These are phyloP conservation scores for Heliconius cydno DNA, from an alignment of 2,888 invertebrate genomes.

Conservation along the genomic window DNA sequence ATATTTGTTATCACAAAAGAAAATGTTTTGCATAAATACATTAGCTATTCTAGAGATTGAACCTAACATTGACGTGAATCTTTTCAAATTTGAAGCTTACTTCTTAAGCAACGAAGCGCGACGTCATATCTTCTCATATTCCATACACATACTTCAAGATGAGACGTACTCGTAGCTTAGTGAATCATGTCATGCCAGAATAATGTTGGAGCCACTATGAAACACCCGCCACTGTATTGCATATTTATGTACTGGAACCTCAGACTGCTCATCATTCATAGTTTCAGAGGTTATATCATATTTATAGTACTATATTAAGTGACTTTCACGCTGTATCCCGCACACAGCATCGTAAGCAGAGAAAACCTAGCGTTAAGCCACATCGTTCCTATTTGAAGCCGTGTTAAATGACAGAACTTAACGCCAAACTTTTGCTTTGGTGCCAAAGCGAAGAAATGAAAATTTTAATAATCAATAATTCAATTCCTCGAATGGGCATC, in stretches of 20 bases:
- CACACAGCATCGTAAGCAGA: too few relatives aligned
- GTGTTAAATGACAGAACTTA: too few relatives aligned
- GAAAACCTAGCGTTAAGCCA: too few relatives aligned
- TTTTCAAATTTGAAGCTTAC: background rate
- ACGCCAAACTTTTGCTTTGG: too few relatives aligned
- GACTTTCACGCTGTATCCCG: too few relatives aligned
- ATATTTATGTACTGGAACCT: slow-evolving; percentile 34
- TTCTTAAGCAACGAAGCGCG: slow-evolving; percentile 50
- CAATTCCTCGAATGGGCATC: too few relatives aligned
- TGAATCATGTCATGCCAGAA: slow-evolving; percentile 51
- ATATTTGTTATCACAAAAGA: background rate
- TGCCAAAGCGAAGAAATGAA: too few relatives aligned
- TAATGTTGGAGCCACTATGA: slow-evolving; percentile 21
- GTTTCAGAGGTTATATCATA: background rate
- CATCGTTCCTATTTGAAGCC: too few relatives aligned
- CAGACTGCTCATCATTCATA: slow-evolving; percentile 21
- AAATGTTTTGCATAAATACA: background rate
- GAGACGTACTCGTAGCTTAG: slow-evolving; percentile 62
- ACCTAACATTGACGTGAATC: background rate
- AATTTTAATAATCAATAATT: too few relatives aligned
- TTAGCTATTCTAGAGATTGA: background rate
- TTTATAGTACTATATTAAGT: background rate
- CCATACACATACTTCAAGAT: slow-evolving; percentile 64
- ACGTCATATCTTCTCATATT: slow-evolving; percentile 60
- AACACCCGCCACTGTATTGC: slow-evolving; percentile 11